Base-by-base conservation (phyloP, 2,888 invertebrate genomes). In the Geophilus truncorum region DNA sequence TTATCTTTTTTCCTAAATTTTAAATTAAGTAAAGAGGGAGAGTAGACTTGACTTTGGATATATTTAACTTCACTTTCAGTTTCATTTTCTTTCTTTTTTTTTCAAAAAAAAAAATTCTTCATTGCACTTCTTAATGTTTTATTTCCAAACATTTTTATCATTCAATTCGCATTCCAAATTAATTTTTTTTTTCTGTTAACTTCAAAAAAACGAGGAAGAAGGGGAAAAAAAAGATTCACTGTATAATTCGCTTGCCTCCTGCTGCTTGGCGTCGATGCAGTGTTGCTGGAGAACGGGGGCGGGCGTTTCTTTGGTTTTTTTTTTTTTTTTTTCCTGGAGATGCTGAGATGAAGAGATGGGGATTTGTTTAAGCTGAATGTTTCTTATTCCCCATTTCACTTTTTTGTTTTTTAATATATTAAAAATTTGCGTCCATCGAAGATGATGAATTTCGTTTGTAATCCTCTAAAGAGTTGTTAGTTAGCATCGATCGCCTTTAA, bases 401-500 rank as follows among this genome's bases (percentile, higher is more conserved):
- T 62, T 23, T 62, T 15, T 40, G 12, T 40, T 40, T 40, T 40
- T 40, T 6, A 40, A 40, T 40, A 40, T 40, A 40, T 40, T 40
- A 40, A 40, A 40, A 40, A 62, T 23, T 62, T 62, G n/a, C 21
- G 57, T 62, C 57, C 57, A 62, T 23, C 57, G 57, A 23, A 23
- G 57, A 23, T 23, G 40, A 40, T 40, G 40, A 23, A 62, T 23
- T 62, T 62, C 57, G 23, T 62, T 23, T 32, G 78, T 40, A 36
- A 32, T 78, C 34, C 3, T 78, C 32, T 78, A 45, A 15, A 40
- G 36, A 40, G 40, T 40, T 40, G n/a, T 40, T 62, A 62, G 82
- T 51, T 82, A 82, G 80, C 82, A 82, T 32, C 82, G 80, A 32
- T 82, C 82, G 28, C 77, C 77, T 62, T 82, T 82, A 77, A 81